phyloP scores from a whole-genome alignment of 2,113 vertebrate species.

The Sturnus vulgaris region DNA sequence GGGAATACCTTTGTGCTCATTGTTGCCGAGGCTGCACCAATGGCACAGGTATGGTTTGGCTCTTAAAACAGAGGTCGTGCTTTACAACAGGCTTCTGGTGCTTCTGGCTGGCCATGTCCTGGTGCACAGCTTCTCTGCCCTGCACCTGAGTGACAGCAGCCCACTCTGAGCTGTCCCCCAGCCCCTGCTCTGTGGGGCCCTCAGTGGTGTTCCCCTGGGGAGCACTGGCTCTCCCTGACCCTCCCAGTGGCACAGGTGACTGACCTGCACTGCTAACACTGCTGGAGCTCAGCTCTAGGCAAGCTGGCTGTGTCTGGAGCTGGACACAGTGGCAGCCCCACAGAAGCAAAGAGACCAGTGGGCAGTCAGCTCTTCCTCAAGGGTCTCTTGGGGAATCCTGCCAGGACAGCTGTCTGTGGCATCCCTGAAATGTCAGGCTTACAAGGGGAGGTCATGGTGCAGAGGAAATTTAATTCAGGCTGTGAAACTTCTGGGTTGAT shows the following conservation, averaged over 20 bases:
- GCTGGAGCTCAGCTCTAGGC: not conserved
- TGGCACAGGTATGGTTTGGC: conserved; percentile 85
- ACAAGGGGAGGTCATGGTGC: not conserved
- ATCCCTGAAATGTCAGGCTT: not conserved
- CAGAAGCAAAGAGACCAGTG: not conserved
- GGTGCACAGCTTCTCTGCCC: not conserved
- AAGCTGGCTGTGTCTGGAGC: not conserved
- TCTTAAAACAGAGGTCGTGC: not conserved
- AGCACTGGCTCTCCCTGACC: not conserved
- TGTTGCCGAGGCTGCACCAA: conserved; percentile 87
- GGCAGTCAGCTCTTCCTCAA: not conserved
- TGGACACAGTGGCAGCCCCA: fast-evolving
- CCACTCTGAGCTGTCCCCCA: not conserved
- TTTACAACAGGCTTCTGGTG: not conserved
- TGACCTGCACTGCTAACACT: fast-evolving
- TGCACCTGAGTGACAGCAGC: not conserved
- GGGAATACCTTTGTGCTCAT: conserved; percentile 93
- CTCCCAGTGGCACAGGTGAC: not conserved
- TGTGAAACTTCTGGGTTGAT: not conserved
- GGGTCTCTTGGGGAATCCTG: not conserved
- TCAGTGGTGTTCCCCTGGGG: not conserved
- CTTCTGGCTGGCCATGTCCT: not conserved
- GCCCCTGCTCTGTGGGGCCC: not conserved
- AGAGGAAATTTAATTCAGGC: not conserved
- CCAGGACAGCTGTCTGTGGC: not conserved